Percentiles rank a stretch among this genome's conserved stretches.
These are phyloP conservation scores for Gobio occitaniae DNA, from an alignment of 2,797 vertebrate genomes.

Conservation along the genomic window DNA sequence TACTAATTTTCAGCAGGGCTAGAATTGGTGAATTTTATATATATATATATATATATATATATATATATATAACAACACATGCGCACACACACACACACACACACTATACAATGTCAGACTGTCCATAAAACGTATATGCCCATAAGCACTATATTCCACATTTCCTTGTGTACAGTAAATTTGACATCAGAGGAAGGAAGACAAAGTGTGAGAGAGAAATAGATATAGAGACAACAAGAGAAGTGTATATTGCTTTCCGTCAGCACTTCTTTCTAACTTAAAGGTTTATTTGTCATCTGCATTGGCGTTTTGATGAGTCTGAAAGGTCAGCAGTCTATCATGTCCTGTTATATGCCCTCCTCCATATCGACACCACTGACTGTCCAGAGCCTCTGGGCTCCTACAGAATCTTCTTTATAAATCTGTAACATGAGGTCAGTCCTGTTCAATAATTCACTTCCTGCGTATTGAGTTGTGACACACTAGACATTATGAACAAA, in stretches of 20 bases:
- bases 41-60: too few relatives aligned
- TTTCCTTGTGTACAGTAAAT: not conserved
- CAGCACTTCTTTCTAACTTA: conserved; percentile 70
- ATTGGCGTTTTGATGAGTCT: conserved; percentile 70
- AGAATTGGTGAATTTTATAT: not conserved
- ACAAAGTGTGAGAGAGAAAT: conserved; percentile 22
- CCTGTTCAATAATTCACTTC: conserved; percentile 62
- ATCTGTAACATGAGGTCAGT: conserved; percentile 53
- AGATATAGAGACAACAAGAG: conserved; percentile 38
- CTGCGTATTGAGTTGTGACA: conserved; percentile 52
- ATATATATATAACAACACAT: too few relatives aligned
- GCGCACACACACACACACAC: too few relatives aligned
- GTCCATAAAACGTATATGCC: not conserved
- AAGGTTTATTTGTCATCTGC: conserved; percentile 76
- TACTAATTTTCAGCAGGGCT: not conserved
- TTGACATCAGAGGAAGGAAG: conserved; percentile 4
- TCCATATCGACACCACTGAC: conserved; percentile 70
- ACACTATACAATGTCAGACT: not conserved
- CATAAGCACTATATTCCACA: not conserved
- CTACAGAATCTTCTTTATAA: conserved; percentile 39
- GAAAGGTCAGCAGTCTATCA: conserved; percentile 79
- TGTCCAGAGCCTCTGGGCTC: conserved; percentile 36
- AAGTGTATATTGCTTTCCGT: conserved; percentile 65
- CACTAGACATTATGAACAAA: conserved; percentile 42
- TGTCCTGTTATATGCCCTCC: conserved; percentile 67